Percentiles rank a stretch among this genome's conserved stretches.
Conservation (phyloP, 2,113 vertebrate genomes). For the Psilopogon haemacephalus region DNA sequence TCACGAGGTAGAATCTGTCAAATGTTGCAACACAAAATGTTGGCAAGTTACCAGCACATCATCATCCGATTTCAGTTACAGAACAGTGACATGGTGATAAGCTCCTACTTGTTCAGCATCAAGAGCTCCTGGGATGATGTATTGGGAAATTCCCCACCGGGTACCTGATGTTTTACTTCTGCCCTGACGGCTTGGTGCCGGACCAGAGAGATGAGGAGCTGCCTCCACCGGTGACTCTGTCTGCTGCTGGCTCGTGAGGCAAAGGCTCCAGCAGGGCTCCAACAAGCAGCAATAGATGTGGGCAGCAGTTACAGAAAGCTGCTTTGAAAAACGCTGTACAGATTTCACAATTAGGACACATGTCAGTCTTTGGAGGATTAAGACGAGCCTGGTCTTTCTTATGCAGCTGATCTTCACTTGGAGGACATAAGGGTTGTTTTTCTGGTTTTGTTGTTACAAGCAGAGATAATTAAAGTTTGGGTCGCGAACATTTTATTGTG, state of each 20-base stretch:
- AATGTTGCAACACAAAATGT: background rate
- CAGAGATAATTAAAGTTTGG: background rate
- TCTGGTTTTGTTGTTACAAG: background rate
- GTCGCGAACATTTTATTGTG: background rate
- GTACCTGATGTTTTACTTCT: background rate
- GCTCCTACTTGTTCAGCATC: constrained; percentile 24
- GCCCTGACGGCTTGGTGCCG: fast-evolving
- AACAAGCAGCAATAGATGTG: background rate
- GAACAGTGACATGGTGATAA: constrained; percentile 19
- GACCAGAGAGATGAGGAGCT: background rate
- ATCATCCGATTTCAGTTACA: background rate
- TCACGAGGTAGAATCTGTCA: background rate
- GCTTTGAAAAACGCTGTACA: background rate
- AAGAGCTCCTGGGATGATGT: background rate
- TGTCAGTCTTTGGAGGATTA: constrained; percentile 39
- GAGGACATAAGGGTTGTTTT: background rate
- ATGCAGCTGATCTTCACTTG: background rate
- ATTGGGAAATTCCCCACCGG: constrained; percentile 25
- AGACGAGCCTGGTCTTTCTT: background rate
- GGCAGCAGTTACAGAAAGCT: constrained; percentile 12
- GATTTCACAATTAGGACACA: constrained; percentile 38
- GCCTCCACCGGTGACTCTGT: background rate
- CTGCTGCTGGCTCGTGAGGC: background rate
- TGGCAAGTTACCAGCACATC: constrained; percentile 4
- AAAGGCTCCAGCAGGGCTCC: background rate